Evolutionary conservation across 2,113 vertebrate genomes (phyloP).

Genomic region (Peromyscus californicus): DNA sequence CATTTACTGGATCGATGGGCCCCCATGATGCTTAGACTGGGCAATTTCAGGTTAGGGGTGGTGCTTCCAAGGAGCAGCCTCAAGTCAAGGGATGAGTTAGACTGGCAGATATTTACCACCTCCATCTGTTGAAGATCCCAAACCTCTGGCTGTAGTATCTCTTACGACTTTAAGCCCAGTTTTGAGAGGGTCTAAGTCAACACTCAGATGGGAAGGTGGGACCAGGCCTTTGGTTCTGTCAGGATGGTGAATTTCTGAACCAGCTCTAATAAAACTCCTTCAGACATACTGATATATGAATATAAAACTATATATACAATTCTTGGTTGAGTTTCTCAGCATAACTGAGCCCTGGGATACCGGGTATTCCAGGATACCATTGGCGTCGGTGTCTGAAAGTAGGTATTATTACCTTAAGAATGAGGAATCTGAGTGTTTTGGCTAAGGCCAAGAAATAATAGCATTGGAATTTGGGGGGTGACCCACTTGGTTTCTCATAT

Average conservation of each 20-base stretch:
- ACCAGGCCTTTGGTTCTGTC: neutral
- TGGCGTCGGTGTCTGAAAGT: neutral
- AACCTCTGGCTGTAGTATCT: neutral
- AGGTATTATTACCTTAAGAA: neutral
- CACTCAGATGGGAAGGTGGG: neutral
- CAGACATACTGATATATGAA: neutral
- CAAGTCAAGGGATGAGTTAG: slow-evolving; percentile 12
- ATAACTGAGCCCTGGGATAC: neutral
- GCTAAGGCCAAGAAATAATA: neutral
- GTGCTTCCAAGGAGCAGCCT: neutral
- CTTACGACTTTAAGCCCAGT: neutral
- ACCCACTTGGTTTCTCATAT: neutral
- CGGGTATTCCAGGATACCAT: neutral
- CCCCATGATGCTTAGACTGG: neutral
- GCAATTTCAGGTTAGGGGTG: neutral
- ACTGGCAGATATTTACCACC: neutral
- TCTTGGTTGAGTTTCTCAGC: neutral
- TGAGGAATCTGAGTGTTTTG: neutral
- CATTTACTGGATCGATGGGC: neutral
- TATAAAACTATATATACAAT: neutral
- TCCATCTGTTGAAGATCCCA: neutral
- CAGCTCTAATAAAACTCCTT: neutral
- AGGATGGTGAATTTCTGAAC: neutral
- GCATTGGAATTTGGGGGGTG: neutral
- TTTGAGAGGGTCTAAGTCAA: neutral